phyloP scores from a whole-genome alignment of 2,888 invertebrate genomes.

The Margaritifera margaritifera region DNA sequence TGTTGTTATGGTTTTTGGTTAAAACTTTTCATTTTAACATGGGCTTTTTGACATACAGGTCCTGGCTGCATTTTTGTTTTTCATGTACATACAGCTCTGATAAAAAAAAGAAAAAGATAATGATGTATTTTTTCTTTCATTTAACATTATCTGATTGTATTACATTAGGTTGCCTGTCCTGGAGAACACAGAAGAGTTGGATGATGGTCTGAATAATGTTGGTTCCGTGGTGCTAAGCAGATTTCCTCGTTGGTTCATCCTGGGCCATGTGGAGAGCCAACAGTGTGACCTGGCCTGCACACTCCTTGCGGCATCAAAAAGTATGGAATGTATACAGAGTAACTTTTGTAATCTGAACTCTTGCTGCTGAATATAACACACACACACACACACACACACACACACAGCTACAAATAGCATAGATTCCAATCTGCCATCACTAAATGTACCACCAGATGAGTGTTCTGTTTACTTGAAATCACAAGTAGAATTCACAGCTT shows the following conservation, averaged over 20 bases:
- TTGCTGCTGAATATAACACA: too few species aligned
- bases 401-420: too few species aligned
- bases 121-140: background rate
- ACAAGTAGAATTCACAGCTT: too few species aligned
- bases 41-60: background rate
- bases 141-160: background rate
- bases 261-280: conserved; percentile 86
- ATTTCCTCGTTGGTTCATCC: conserved; percentile 85
- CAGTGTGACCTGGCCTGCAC: conserved; percentile 86
- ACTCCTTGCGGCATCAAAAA: conserved; percentile 83
- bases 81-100: background rate
- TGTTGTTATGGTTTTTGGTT: too few species aligned
- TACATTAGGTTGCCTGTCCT: conserved; percentile 80
- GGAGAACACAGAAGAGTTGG: conserved; percentile 81
- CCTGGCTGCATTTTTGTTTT: background rate
- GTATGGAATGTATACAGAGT: conserved; percentile 67
- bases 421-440: too few species aligned
- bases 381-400: too few species aligned
- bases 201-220: conserved; percentile 76
- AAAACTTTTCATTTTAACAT: too few species aligned
- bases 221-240: conserved; percentile 77
- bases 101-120: background rate
- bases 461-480: too few species aligned
- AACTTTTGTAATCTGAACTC: too few species aligned
- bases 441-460: too few species aligned